Evolutionary conservation across 2,113 vertebrate species (phyloP), one percentile per base, ranked within the genome.

Genomic region (Butorides virescens): DNA sequence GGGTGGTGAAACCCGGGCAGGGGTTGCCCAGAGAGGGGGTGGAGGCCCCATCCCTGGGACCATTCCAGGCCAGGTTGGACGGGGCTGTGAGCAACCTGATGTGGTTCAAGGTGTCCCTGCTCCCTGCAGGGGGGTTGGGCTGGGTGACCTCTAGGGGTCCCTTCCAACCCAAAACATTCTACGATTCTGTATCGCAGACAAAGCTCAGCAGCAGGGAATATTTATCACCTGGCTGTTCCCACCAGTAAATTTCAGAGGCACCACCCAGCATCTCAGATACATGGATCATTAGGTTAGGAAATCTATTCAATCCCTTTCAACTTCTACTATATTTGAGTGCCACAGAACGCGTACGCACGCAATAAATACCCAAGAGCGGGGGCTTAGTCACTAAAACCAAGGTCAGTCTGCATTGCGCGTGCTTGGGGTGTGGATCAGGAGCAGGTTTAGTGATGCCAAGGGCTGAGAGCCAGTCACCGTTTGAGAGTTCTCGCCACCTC

Each of bases 381-480:
- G 32, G 6, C 50, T 86, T 7, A 15, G 20, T n/a, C 52, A 21
- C 20, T 29, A 92, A 85, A 85, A 10, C 13, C 63, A 58, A 80
- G n/a, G 26, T 23, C 47, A 72, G 42, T 0, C 46, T 7, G 29
- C 4, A 1, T 3, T 7, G 30, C 2, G 1, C 1, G 3, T 25
- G 27, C 36, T 26, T 2, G 16, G 26, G 44, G 19, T 0, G 1
- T 4, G 26, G 49, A 59, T 34, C 36, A 14, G 62, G 39, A 75
- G 47, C 39, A 23, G 56, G 62, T 42, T 92, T 47, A 75, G 21
- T 1, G 29, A 65, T 15, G 25, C 36, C 85, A 49, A 49, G 19
- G 50, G 59, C 44, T 70, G 42, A 44, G 62, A 25, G 10, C 32
- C 15, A 8, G 52, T 15, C 44, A 39, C 27, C 25, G 9, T 11